Conservation (phyloP, 2,888 invertebrate genomes). For the Calliopum simillimum region DNA sequence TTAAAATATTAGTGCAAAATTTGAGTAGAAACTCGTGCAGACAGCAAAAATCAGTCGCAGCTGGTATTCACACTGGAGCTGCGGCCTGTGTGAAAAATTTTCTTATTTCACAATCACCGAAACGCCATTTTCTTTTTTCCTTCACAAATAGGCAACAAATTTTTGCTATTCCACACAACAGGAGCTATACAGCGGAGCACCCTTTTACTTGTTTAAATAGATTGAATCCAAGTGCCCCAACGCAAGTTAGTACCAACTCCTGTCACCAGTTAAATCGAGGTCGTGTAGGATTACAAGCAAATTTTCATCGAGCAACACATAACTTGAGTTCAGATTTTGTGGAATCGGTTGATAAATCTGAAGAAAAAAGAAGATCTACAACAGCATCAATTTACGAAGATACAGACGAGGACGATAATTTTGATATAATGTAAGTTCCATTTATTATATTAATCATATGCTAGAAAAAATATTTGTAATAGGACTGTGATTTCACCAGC, state of each 20-base stretch:
- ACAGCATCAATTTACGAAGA: constrained; percentile 52
- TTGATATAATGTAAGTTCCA: constrained; percentile 61
- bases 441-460: neutral
- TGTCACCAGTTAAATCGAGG: neutral
- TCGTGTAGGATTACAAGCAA: constrained; percentile 23
- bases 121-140: constrained; percentile 65
- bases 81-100: constrained; percentile 56
- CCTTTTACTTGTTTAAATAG: neutral
- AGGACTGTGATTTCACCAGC: constrained; percentile 10
- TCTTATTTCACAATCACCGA: constrained; percentile 58
- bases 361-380: constrained; percentile 47
- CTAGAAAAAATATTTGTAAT: neutral
- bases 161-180: constrained; percentile 53
- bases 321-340: constrained; percentile 38
- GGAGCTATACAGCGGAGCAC: constrained; percentile 23
- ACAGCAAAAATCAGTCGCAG: constrained; percentile 43
- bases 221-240: neutral
- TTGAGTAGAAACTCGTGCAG: constrained; percentile 55
- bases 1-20: constrained; percentile 58
- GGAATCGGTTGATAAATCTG: constrained; percentile 46
- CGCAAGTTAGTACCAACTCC: neutral
- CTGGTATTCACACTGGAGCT: neutral
- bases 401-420: constrained; percentile 57
- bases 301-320: constrained; percentile 38
- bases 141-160: constrained; percentile 59